Conservation (phyloP, 2,797 vertebrate species). For the Basileuterus tristriatus region DNA sequence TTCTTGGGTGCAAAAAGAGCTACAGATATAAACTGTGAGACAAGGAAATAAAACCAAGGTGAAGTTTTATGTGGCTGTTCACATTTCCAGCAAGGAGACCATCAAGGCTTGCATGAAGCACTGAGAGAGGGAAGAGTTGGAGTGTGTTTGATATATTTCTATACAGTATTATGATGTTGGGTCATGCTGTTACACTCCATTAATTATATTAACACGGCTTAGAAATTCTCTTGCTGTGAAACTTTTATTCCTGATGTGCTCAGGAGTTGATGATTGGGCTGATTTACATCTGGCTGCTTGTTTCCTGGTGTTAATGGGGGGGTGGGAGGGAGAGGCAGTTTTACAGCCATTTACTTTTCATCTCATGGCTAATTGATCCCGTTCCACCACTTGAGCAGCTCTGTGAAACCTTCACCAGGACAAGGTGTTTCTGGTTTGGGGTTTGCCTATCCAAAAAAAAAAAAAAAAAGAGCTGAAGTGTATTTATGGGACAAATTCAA, state of each 20-base stretch:
- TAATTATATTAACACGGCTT: background rate
- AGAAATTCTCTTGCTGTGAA: conserved; percentile 35
- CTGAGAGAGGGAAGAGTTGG: background rate
- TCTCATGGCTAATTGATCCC: conserved; percentile 37
- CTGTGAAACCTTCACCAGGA: background rate
- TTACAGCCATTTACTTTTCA: conserved; percentile 46
- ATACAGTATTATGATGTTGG: background rate
- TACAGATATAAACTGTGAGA: background rate
- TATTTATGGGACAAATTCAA: background rate
- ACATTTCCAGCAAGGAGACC: background rate
- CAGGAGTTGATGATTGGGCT: background rate
- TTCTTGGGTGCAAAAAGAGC: background rate
- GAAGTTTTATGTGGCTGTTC: background rate
- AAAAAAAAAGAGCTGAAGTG: background rate
- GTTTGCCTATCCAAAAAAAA: background rate
- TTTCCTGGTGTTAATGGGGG: conserved; percentile 6
- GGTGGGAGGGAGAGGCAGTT: background rate
- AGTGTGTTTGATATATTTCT: background rate
- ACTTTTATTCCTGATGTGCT: background rate
- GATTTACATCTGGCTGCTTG: conserved; percentile 44
- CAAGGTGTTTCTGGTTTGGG: background rate
- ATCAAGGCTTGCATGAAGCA: background rate
- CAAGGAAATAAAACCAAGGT: background rate
- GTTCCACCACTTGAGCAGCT: background rate
- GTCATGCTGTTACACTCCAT: conserved; percentile 10